These are phyloP conservation scores for Tachina fera DNA, from an alignment of 2,888 invertebrate genomes.

Conservation along the genomic window DNA sequence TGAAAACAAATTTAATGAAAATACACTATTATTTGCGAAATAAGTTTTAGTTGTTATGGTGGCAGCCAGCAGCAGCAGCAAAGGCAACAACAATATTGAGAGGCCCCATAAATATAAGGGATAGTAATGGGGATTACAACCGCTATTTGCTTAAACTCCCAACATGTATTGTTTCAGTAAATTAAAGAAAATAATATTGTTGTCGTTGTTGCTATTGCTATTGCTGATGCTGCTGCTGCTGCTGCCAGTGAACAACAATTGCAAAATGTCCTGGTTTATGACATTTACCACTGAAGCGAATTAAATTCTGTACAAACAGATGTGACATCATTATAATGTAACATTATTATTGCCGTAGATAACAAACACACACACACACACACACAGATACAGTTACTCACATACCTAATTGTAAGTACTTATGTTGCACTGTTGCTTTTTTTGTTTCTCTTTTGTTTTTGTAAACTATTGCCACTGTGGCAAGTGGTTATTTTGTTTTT, in stretches of 20 bases:
- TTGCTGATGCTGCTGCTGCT: neutral
- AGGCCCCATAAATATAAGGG: constrained; percentile 18
- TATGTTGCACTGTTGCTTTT: constrained; percentile 1
- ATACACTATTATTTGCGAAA: constrained; percentile 33
- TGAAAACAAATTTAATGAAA: constrained; percentile 56
- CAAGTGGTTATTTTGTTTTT: constrained; percentile 34
- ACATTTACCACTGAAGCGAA: constrained; percentile 67
- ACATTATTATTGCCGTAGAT: constrained; percentile 53
- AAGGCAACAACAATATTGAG: neutral
- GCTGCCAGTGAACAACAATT: constrained; percentile 54
- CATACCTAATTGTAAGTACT: neutral
- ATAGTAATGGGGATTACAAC: constrained; percentile 34
- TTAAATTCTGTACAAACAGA: constrained; percentile 67
- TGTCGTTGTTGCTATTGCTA: constrained; percentile 19
- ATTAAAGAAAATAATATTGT: constrained; percentile 55
- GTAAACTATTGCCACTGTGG: constrained; percentile 32
- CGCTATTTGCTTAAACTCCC: constrained; percentile 58
- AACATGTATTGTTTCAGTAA: constrained; percentile 59
- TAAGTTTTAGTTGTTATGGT: constrained; percentile 2
- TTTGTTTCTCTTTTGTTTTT: constrained; percentile 16
- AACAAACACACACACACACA: constrained; percentile 1
- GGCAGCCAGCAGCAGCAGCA: neutral
- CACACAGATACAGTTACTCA: neutral
- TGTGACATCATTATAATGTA: constrained; percentile 67
- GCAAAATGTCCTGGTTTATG: constrained; percentile 68